Evolutionary conservation across 2,113 vertebrate species (phyloP).

Genomic region (Ptyas mucosa): DNA sequence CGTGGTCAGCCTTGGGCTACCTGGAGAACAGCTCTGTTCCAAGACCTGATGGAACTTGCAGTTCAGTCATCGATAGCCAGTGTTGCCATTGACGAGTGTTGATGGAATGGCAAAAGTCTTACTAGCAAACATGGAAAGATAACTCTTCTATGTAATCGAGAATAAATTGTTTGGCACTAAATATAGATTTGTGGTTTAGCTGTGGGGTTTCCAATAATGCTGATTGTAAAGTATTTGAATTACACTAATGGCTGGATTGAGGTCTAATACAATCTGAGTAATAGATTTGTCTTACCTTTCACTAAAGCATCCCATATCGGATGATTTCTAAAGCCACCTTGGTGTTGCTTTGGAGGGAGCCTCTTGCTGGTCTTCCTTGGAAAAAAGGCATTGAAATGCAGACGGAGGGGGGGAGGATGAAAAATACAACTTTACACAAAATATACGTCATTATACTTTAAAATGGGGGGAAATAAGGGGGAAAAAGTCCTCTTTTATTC

Average conservation of each 20-base stretch:
- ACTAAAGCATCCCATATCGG: constrained; percentile 39
- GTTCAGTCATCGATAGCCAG: constrained; percentile 1
- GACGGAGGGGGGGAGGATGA: constrained; percentile 38
- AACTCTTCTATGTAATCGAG: constrained; percentile 27
- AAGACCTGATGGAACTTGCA: constrained; percentile 19
- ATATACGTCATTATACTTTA: constrained; percentile 25
- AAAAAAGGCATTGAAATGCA: constrained; percentile 35
- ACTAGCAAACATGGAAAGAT: constrained; percentile 31
- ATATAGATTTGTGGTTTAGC: constrained; percentile 7
- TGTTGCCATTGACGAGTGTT: constrained; percentile 37
- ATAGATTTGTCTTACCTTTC: constrained; percentile 37
- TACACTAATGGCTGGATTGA: constrained; percentile 7
- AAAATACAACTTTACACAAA: constrained; percentile 52
- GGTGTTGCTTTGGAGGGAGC: constrained; percentile 51
- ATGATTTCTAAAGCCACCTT: constrained; percentile 47
- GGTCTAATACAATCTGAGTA: constrained; percentile 39
- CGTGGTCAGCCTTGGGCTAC: constrained; percentile 58
- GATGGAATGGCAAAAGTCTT: constrained; percentile 39
- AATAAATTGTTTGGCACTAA: constrained; percentile 22
- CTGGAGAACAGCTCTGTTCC: constrained; percentile 48
- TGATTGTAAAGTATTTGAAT: constrained; percentile 43
- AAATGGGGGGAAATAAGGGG: constrained; percentile 70
- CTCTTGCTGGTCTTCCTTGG: constrained; percentile 44
- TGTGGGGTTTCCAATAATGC: constrained; percentile 41
- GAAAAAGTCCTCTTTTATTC: constrained; percentile 82